phyloP scores from a whole-genome alignment of 2,888 invertebrate species.

The Acanthococcus lagerstroemiae region DNA sequence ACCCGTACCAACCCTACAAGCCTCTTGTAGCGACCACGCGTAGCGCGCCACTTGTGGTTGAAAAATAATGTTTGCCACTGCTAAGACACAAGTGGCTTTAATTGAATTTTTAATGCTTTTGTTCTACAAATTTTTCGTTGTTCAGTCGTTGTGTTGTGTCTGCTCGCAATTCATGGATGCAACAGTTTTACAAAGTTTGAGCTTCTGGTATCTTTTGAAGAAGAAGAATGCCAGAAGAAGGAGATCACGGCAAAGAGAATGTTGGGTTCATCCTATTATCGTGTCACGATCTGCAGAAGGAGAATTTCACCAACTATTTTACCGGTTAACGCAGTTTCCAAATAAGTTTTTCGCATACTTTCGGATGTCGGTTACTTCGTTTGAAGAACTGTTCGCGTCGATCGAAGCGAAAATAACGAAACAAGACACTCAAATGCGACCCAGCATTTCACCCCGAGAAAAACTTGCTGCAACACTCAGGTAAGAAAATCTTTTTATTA shows the following conservation, averaged over 20 bases:
- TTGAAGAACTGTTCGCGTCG: constrained; percentile 11
- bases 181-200: too few species aligned
- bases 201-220: too few species aligned
- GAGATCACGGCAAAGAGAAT: constrained; percentile 12
- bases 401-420: constrained; percentile 10
- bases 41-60: too few species aligned
- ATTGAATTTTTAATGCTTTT: too few species aligned
- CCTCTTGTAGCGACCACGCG: too few species aligned
- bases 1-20: too few species aligned
- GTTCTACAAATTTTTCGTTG: too few species aligned
- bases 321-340: neutral
- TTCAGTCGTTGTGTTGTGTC: too few species aligned
- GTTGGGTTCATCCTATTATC: constrained; percentile 17
- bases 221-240: neutral
- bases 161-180: too few species aligned
- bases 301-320: constrained; percentile 8
- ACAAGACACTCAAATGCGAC: constrained; percentile 18
- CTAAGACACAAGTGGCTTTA: too few species aligned
- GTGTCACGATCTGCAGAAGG: constrained; percentile 2
- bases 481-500: too few species aligned
- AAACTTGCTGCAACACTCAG: constrained; percentile 17
- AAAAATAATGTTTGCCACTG: too few species aligned
- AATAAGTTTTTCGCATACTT: constrained; percentile 23
- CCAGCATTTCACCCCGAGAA: constrained; percentile 18
- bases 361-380: constrained; percentile 20